Conservation (phyloP, 2,113 vertebrate species). For the Odocoileus virginianus region DNA sequence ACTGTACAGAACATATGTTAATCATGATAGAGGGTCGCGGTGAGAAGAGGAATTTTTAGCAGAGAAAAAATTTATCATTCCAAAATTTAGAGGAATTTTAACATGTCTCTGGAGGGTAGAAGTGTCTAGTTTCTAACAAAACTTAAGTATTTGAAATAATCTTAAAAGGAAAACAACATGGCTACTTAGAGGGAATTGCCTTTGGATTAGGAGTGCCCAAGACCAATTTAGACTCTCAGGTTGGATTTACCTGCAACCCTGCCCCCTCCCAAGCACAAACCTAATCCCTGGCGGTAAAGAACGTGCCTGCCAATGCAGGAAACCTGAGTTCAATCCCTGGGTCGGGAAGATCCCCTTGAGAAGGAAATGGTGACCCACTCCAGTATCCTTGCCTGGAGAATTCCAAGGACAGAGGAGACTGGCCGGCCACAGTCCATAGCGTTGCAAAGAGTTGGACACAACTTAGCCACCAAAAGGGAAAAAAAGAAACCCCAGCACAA, state of each 20-base stretch:
- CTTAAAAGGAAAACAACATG: background rate
- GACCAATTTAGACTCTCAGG: background rate
- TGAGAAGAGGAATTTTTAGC: background rate
- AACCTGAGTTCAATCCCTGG: background rate
- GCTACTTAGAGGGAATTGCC: background rate
- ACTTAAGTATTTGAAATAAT: background rate
- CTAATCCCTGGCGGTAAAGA: background rate
- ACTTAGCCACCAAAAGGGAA: background rate
- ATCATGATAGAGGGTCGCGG: background rate
- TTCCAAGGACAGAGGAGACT: background rate
- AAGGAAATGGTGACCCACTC: background rate
- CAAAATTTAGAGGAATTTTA: background rate
- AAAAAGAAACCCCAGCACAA: background rate
- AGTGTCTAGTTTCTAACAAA: slow-evolving; percentile 10
- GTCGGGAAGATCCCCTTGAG: background rate
- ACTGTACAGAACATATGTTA: background rate
- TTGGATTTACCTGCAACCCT: background rate
- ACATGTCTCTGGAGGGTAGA: background rate
- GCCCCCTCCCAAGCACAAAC: background rate
- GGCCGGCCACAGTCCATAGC: background rate
- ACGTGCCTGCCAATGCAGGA: background rate
- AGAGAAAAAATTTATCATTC: background rate
- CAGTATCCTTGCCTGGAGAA: background rate
- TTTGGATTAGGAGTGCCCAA: background rate
- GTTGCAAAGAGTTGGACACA: background rate